Evolutionary conservation across 2,113 vertebrate genomes (phyloP), one percentile per base, ranked within the genome.

Genomic region (Indicator indicator): DNA sequence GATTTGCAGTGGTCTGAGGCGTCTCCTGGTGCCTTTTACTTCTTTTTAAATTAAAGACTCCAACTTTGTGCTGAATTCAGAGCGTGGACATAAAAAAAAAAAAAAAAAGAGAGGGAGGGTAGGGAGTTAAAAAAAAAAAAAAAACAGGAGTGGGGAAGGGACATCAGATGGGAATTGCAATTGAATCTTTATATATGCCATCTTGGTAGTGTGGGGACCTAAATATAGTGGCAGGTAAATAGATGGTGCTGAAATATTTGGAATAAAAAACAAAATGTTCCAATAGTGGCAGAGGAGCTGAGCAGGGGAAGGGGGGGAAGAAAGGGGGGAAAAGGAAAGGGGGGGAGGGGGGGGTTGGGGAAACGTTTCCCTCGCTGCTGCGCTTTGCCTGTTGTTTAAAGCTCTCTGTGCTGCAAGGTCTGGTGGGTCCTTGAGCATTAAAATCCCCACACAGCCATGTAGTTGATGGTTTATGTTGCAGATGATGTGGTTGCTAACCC

Each of bases 1-100:
- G 98, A 98, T 98, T 98, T 98, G 98, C 98, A 98, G 98, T 96
- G 97, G 97, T 97, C 97, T 98, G 97, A 98, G 97, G 98, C 95
- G 95, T 98, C 97, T 98, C 97, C 97, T 96, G 97, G 98, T 97
- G 96, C 98, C 18, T 98, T 98, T 98, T 98, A 98, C 98, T 98
- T 98, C 98, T 98, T 98, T 98, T 98, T 98, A 98, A 98, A 98
- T 98, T 98, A 98, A 98, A 98, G 98, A 98, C 98, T 98, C 98
- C 98, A 98, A 98, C 97, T 98, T 98, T 98, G 98, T 98, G 98
- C 98, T 98, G 98, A 98, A 98, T 98, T 98, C 98, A 98, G 98
- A 98, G 97, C 95, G 96, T 76, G 94, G 97, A 98, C 97, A 98
- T 98, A 98, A 98, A 98, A 98, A 98, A 97, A 42, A 14, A 42